These are phyloP conservation scores for Caenorhabditis sp. DNA, from an alignment of 2,888 invertebrate genomes.

Conservation along the genomic window DNA sequence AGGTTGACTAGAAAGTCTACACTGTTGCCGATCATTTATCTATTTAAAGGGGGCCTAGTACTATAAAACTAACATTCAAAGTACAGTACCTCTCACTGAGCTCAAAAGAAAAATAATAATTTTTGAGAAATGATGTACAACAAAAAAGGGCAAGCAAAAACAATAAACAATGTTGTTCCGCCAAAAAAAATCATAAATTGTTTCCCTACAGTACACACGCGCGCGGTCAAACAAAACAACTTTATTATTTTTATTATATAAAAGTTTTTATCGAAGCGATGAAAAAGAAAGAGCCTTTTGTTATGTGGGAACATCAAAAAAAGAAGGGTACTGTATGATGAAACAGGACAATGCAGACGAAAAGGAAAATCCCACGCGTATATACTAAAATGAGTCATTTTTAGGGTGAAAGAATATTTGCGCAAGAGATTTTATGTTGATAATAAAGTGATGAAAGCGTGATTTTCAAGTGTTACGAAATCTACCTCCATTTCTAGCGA, in stretches of 20 bases:
- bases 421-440: too few relatives aligned
- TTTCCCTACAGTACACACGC: neutral
- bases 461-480: too few relatives aligned
- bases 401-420: too few relatives aligned
- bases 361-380: neutral
- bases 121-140: too few relatives aligned
- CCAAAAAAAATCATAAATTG: constrained; percentile 1
- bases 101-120: too few relatives aligned
- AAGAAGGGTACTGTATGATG: neutral
- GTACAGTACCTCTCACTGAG: too few relatives aligned
- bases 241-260: neutral
- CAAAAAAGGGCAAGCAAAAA: neutral
- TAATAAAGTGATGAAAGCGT: too few relatives aligned
- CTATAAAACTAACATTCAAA: too few relatives aligned
- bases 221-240: neutral
- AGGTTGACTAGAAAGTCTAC: neutral
- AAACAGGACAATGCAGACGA: neutral
- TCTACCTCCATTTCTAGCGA: too few relatives aligned
- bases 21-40: too few relatives aligned
- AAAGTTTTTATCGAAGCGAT: neutral
- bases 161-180: neutral
- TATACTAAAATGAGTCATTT: neutral
- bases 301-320: neutral
- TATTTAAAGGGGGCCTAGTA: too few relatives aligned
- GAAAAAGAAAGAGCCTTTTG: neutral